phyloP scores from a whole-genome alignment of 2,797 vertebrate species.

The Eulemur coronatus region DNA sequence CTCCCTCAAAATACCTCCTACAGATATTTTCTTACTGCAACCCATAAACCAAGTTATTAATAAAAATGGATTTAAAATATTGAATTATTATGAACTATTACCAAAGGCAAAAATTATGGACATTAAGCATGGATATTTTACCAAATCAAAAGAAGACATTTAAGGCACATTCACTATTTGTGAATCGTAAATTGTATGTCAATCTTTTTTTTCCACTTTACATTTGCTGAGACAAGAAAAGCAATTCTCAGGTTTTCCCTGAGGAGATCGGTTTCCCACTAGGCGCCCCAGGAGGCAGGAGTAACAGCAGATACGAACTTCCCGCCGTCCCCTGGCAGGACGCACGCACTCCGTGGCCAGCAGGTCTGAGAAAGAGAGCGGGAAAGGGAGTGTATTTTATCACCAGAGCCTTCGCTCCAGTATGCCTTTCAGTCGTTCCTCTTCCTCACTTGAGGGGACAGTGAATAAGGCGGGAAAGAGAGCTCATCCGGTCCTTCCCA shows the following conservation, averaged over 20 bases:
- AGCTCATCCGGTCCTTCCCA: neutral
- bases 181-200: neutral
- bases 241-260: neutral
- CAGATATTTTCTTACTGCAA: slow-evolving; percentile 5
- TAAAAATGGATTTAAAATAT: slow-evolving; percentile 5
- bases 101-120: neutral
- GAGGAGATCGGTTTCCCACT: neutral
- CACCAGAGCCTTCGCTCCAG: no score
- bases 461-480: no score
- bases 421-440: no score
- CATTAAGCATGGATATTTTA: neutral
- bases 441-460: no score
- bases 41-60: neutral
- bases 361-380: no score
- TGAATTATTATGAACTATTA: neutral
- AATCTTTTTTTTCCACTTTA: neutral
- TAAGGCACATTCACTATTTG: neutral
- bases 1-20: neutral
- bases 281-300: neutral
- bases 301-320: neutral
- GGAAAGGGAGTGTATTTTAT: no score
- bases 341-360: no score
- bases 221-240: neutral
- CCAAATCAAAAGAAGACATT: neutral
- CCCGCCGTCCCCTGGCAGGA: no score